Conservation (phyloP, 64 coral and sea anemone genomes). For the Platygyra sinensis region DNA sequence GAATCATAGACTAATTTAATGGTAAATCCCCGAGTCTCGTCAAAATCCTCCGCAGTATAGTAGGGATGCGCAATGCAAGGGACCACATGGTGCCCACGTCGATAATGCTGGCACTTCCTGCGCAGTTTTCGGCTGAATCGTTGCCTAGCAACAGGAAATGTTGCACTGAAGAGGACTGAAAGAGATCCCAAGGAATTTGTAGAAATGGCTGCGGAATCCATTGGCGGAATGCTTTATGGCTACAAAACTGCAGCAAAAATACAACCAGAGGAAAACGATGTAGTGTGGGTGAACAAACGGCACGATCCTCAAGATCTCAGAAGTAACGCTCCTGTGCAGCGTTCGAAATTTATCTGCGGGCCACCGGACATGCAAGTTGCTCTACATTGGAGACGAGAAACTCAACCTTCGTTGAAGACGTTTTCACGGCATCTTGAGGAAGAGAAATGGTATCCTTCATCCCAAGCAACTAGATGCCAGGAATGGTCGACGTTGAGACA, state of each 20-base stretch:
- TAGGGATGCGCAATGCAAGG: no score
- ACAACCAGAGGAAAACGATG: constrained; percentile 55
- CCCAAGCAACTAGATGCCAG: constrained; percentile 89
- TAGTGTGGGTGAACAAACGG: constrained; percentile 97
- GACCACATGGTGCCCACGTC: not conserved
- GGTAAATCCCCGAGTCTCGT: no score
- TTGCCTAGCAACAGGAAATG: constrained; percentile 17
- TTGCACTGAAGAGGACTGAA: not conserved
- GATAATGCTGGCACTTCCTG: not conserved
- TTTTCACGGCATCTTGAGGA: constrained; percentile 94
- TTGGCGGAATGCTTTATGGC: constrained; percentile 81
- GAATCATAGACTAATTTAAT: no score
- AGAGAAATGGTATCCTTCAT: constrained; percentile 78
- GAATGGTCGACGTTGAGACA: constrained; percentile 98
- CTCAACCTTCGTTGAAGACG: constrained; percentile 75
- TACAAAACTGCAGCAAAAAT: constrained; percentile 64
- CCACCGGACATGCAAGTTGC: constrained; percentile 32
- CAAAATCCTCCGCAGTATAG: no score
- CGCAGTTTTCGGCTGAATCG: not conserved
- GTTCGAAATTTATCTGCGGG: constrained; percentile 83
- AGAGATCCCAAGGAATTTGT: not conserved
- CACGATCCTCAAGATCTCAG: constrained; percentile 85
- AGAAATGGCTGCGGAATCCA: constrained; percentile 84
- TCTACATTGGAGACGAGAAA: constrained; percentile 73
- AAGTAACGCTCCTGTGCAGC: constrained; percentile 85